phyloP scores from a whole-genome alignment of 2,113 vertebrate genomes.

The Genyomyrus donnyi region DNA sequence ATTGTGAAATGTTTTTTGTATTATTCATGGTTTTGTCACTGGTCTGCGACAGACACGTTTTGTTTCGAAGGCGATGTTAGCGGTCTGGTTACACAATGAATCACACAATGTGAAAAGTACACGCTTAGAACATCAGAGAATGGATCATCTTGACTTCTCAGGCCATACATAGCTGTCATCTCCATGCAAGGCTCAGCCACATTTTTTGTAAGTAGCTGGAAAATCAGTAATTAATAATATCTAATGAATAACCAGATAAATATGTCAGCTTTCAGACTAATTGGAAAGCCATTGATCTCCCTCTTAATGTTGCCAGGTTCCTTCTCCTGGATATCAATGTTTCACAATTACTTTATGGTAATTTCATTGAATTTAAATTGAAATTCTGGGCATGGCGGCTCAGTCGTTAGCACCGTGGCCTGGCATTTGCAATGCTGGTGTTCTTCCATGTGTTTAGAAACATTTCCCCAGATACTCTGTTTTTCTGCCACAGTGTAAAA shows the following conservation, averaged over 20 bases:
- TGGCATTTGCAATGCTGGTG: neutral
- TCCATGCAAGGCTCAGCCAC: neutral
- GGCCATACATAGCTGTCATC: neutral
- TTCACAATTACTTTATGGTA: neutral
- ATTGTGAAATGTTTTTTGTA: neutral
- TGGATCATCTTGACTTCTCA: neutral
- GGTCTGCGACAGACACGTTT: neutral
- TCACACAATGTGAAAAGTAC: slow-evolving; percentile 2
- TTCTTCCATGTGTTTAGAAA: neutral
- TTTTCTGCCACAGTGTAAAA: neutral
- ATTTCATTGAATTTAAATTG: neutral
- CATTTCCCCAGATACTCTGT: neutral
- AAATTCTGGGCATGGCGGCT: neutral
- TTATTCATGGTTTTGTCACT: slow-evolving; percentile 6
- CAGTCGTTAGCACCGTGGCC: neutral
- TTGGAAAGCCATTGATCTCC: slow-evolving; percentile 7
- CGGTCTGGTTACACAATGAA: neutral
- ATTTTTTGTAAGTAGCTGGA: neutral
- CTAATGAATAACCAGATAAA: neutral
- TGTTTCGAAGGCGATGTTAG: slow-evolving; percentile 7
- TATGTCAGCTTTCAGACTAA: neutral
- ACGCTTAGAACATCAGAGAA: neutral
- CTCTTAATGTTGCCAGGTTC: neutral
- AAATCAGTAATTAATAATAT: neutral
- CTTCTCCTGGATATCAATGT: neutral